Evolutionary conservation across 2,888 invertebrate species (phyloP).

Genomic region (Vesta saturnalis): DNA sequence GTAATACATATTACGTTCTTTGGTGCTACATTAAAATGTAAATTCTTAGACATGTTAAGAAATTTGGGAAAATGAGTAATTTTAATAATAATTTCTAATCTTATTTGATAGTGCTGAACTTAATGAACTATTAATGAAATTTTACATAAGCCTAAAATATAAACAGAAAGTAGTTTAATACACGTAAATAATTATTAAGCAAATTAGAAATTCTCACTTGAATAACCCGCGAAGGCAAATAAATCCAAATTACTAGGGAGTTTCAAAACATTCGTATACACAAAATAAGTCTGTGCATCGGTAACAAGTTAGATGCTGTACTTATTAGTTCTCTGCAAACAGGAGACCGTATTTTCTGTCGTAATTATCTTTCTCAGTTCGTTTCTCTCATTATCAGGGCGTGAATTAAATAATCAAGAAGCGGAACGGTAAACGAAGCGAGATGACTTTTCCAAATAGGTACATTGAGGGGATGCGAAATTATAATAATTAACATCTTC

Average conservation of each 20-base stretch:
- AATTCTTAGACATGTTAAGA: no score
- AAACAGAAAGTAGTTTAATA: conserved; percentile 29
- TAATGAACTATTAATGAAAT: conserved; percentile 7
- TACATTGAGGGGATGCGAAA: conserved; percentile 40
- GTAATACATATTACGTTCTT: no score
- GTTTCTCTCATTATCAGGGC: conserved; percentile 61
- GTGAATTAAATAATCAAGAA: conserved; percentile 61
- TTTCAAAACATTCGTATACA: conserved; percentile 37
- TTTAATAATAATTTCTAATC: no score
- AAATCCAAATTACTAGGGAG: conserved; percentile 41
- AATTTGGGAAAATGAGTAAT: no score
- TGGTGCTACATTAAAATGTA: no score
- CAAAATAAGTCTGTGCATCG: conserved; percentile 40
- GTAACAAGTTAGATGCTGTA: conserved; percentile 42
- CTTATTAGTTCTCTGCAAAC: conserved; percentile 46
- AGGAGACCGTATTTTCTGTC: conserved; percentile 57
- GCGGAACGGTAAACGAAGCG: conserved; percentile 62
- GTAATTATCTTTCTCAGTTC: conserved; percentile 61
- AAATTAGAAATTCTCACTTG: conserved; percentile 40
- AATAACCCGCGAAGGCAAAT: conserved; percentile 34
- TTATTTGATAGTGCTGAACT: background rate
- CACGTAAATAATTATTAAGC: conserved; percentile 32
- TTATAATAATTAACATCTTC: conserved; percentile 43
- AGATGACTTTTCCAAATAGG: conserved; percentile 59
- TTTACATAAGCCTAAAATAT: conserved; percentile 13